Evolutionary conservation across 2,888 invertebrate species (phyloP), one percentile per base, ranked within the genome.

Genomic region (Antheraea yamamai): DNA sequence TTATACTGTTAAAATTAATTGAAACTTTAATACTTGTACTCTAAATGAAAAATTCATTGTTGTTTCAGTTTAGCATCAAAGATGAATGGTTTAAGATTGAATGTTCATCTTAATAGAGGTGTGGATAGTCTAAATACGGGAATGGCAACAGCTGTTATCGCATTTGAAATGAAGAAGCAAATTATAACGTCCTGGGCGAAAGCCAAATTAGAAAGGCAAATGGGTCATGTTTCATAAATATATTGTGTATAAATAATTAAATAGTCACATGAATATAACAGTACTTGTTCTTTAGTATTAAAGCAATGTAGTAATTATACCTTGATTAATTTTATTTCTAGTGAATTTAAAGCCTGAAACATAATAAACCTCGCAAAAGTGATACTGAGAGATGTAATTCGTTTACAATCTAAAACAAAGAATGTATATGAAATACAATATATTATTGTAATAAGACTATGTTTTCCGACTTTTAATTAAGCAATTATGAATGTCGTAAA

Each of bases 81-180:
- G 55, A 92, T 89, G 77, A 94, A 95, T 75, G 97, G 97, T 16
- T 87, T 96, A 51, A 95, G 97, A 80, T 86, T 99, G 52, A 96
- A 97, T 88, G 97, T 99, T 79, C 98, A 99, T 0, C 91, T 99
- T 82, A 95, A 95, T 76, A 96, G 96, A 84, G 96, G 96, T 10
- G 95, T 98, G 1, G 97, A 99, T 73, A 98, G 98, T 88, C 94
- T 99, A 74, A 99, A 99, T 89, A 96, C 97, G 4, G 97, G 97
- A 10, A 97, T 97, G 87, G 98, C 99, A 0, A 94, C 97, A 30
- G 97, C 98, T 23, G 95, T 99, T 64, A 96, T 99, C 81, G 95
- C 97, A 39, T 99, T 97, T 91, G 98, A 99, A 95, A 96, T 98
- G 73, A 96, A 96, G 83, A 96, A 96, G 82, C 97, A 97, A 88